Evolutionary conservation across 2,888 invertebrate genomes (phyloP).

Genomic region (Petrolisthes manimaculis): DNA sequence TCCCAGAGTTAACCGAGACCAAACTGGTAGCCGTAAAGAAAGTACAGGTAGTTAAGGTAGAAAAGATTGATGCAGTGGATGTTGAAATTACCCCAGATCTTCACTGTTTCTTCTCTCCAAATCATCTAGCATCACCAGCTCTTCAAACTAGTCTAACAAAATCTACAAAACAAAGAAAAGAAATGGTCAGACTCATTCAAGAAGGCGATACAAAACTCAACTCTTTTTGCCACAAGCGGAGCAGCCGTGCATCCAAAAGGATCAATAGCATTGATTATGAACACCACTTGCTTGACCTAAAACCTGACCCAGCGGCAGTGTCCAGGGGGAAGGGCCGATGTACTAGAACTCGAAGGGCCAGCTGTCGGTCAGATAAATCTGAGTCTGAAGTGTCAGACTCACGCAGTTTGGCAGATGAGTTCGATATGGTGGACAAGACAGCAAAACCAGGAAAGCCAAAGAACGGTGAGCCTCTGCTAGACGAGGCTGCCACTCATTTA

Average conservation of each 20-base stretch:
- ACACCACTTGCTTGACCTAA: conserved; percentile 21
- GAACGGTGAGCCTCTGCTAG: conserved; percentile 58
- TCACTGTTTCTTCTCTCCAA: not conserved
- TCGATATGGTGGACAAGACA: conserved; percentile 61
- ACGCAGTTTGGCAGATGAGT: conserved; percentile 55
- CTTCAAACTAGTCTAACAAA: conserved; percentile 28
- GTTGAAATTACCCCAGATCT: not conserved
- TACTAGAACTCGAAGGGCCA: conserved; percentile 42
- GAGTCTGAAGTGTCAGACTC: conserved; percentile 59
- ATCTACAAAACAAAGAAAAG: conserved; percentile 35
- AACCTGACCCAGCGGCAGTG: conserved; percentile 38
- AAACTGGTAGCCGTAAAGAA: not conserved
- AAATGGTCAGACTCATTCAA: conserved; percentile 64
- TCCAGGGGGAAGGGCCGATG: conserved; percentile 6
- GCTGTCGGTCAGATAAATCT: conserved; percentile 58
- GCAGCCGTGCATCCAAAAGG: conserved; percentile 54
- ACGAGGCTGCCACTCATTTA: conserved; percentile 44
- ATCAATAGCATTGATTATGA: conserved; percentile 51
- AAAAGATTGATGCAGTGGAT: not conserved
- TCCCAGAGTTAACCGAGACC: conserved; percentile 12
- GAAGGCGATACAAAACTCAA: conserved; percentile 53
- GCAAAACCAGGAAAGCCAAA: conserved; percentile 57
- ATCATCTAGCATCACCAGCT: not conserved
- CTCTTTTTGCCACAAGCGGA: conserved; percentile 60
- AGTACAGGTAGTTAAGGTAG: not conserved